Evolutionary conservation across 2,888 invertebrate genomes (phyloP), one percentile per base, ranked within the genome.

Genomic region (Diadegma fenestrale): DNA sequence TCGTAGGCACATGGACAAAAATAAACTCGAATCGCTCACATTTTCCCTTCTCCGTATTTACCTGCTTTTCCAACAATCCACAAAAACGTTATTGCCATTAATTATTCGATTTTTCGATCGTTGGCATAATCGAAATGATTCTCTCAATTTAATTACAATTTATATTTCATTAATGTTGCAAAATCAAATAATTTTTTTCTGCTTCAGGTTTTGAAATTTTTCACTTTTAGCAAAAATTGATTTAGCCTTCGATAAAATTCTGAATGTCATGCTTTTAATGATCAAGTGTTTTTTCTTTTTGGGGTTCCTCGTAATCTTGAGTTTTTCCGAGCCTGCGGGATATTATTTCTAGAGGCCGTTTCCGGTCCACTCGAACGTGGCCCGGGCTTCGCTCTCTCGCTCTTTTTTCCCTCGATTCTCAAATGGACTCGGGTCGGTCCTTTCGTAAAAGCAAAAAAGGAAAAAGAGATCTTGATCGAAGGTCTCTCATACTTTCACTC

Each of bases 401-500:
- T 22, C 51, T 72, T 26, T 71, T 22, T 61, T 19, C 45, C 41
- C 26, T 48, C 76, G 37, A 64, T 26, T 63, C 63, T 41, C 22
- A 17, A 54, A 37, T 54, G 58, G 51, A 41, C 26, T 64, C 22
- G 54, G 43, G 66, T 77, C 45, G 30, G 45, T 45, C 43, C 43
- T 76, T 33, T 33, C 51, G 33, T 41, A 37, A 79, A 30, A 61
- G 45, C 37, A 17, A 80, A 48, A 45, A 71, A 61, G n/a, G 30
- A 22, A 69, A 64, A 69, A 64, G 72, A 78, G n/a, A 68, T 68
- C 63, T 48, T 41, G 75, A 80, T 84, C 75, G 72, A 71, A 78
- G 78, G 78, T 68, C 78, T 81, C 48, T 85, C 48, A 63, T 72
- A 81, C 85, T 85, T 85, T 85, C 85, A 85, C 85, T 63, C 73